Base-by-base conservation (phyloP, 2,113 vertebrate genomes). In the Heptranchias perlo region DNA sequence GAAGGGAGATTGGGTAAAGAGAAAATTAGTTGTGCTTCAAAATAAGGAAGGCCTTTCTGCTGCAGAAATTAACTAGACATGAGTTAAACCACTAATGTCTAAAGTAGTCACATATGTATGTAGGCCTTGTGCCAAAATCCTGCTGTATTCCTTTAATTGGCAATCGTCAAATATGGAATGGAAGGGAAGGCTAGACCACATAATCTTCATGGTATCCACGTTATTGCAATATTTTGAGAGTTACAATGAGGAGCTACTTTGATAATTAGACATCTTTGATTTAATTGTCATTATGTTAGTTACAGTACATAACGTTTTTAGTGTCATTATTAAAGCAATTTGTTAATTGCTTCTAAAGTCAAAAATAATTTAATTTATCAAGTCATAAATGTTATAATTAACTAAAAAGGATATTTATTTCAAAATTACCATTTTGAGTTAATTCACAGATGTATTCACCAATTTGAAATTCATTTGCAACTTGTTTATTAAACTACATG, bases 391-490 rank as follows among this genome's bases (percentile, higher is more conserved):
- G 21, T 28, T 28, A 31, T 47, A 73, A 52, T 69, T 69, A 95
- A 95, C 49, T 65, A 10, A 25, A 67, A 67, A n/a, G 31, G 39
- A 94, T 67, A 94, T 94, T 89, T 89, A 25, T 6, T 94, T 47
- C 35, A 67, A 94, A 94, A 67, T 67, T 94, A 89, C 7, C 4
- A 65, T 95, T 67, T 94, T 49, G 39, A 65, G 93, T 47, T 94
- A 28, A 69, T 95, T 69, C 39, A 49, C 4, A 95, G 64, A 23
- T 95, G 39, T 65, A 69, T 67, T 69, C 94, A 69, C n/a, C 47
- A 73, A 69, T 95, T 49, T 95, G 25, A 69, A 95, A 95, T 69
- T 47, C 52, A 95, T 95, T 69, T 52, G 35, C 87, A 73, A 67
- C 61, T 65, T 69, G 52, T 95, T 69, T 95, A 95, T 49, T 89